These are phyloP conservation scores for Axinella damicornis DNA, from an alignment of 37 sponge, comb jelly and placozoan species.

Conservation along the genomic window DNA sequence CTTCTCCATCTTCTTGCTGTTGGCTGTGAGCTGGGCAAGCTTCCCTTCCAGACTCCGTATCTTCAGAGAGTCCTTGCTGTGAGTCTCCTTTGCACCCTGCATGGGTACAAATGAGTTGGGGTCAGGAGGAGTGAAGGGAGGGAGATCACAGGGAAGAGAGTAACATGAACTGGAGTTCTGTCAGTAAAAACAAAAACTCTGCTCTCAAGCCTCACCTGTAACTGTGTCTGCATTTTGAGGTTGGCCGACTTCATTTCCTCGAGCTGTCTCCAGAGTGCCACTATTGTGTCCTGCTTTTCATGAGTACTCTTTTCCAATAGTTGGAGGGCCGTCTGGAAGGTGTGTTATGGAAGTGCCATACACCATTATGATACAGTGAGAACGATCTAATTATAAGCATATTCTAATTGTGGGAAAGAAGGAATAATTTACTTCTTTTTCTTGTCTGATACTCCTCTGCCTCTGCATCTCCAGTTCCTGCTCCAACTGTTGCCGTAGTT, in stretches of 20 bases:
- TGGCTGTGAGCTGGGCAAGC: slow-evolving; percentile 59
- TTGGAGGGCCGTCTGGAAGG: slow-evolving; percentile 72
- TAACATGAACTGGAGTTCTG: not conserved
- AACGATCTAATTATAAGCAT: too few relatives aligned
- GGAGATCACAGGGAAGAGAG: not conserved
- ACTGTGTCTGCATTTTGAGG: slow-evolving; percentile 77
- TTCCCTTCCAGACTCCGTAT: slow-evolving; percentile 50
- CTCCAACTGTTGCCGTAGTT: too few relatives aligned
- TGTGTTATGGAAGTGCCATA: not conserved
- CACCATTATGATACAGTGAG: too few relatives aligned
- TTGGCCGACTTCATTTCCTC: slow-evolving; percentile 89
- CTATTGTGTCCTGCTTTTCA: slow-evolving; percentile 92
- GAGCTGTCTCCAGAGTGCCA: slow-evolving; percentile 87
- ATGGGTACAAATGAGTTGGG: too few relatives aligned
- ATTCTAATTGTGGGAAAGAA: too few relatives aligned
- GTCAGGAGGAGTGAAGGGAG: too few relatives aligned
- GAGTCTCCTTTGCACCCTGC: too few relatives aligned
- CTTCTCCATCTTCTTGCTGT: slow-evolving; percentile 60
- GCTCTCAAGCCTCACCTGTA: slow-evolving; percentile 82
- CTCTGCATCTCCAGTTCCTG: too few relatives aligned
- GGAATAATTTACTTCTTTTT: too few relatives aligned
- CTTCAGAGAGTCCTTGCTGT: slow-evolving; percentile 51
- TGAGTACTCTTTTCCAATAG: slow-evolving; percentile 90
- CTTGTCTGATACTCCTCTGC: too few relatives aligned
- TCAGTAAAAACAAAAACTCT: too few relatives aligned